phyloP scores from a whole-genome alignment of 1,140 invertebrate genomes.

The Armadillidium nasatum region DNA sequence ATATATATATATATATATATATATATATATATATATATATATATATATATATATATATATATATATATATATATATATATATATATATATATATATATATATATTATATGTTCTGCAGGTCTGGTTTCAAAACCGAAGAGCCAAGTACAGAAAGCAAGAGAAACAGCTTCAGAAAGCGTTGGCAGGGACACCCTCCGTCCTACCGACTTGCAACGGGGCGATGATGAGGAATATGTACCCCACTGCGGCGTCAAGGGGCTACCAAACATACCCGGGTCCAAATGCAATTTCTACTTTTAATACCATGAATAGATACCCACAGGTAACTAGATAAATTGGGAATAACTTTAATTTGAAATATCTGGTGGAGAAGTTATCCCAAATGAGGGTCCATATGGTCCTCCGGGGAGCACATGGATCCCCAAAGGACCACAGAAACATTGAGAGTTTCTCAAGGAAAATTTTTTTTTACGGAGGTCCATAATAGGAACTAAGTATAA shows the following conservation, averaged over 20 bases:
- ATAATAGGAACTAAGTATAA: too few species aligned
- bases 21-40: not conserved
- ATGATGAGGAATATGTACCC: conserved; percentile 98
- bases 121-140: conserved; percentile 97
- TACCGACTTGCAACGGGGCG: conserved; percentile 85
- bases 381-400: too few species aligned
- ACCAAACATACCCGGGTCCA: conserved; percentile 80
- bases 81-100: conserved; percentile 14
- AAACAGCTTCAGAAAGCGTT: conserved; percentile 91
- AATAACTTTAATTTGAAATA: too few species aligned
- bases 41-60: too few species aligned
- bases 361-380: too few species aligned
- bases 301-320: conserved; percentile 85
- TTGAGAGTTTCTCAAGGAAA: too few species aligned
- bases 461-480: too few species aligned
- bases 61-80: too few species aligned
- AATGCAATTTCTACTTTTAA: conserved; percentile 63
- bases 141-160: conserved; percentile 96
- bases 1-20: too few species aligned
- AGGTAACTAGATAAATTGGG: conserved; percentile 52
- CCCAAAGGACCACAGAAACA: too few species aligned
- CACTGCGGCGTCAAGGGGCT: conserved; percentile 67
- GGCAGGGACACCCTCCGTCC: conserved; percentile 64
- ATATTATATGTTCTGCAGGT: conserved; percentile 57
- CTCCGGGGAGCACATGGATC: too few species aligned